Base-by-base conservation (phyloP, 2,888 invertebrate species). In the Nematopogon swammerdamellus region DNA sequence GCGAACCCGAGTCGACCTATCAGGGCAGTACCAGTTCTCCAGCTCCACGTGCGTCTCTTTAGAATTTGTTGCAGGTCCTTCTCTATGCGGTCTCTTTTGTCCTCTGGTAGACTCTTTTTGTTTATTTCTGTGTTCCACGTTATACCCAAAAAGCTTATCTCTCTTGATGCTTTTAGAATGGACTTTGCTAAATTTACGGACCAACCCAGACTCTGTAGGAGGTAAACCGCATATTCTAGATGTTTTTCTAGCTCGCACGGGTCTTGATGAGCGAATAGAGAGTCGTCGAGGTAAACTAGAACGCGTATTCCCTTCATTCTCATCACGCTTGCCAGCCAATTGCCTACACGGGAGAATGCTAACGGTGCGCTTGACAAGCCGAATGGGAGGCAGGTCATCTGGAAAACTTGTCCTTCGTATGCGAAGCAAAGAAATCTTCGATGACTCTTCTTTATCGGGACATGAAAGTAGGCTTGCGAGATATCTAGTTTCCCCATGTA, bases 241-340 rank as follows among this genome's bases (percentile, higher is more conserved):
- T 14, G 8, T 14, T 18, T n/a, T 1, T 20, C 18, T 4, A 51
- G 30, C 1, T 42, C 2, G 1, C 36, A 17, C 2, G 6, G 30
- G 45, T 52, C 18, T 43, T 56, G 52, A 19, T 53, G 16, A 3
- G 42, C 52, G 1, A 57, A 18, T 3, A 58, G 36, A 43, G 55
- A 58, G 19, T 60, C 58, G 59, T 60, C 58, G 2, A 59, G 50
- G 43, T 59, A 63, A 0, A 61, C 59, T 16, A 61, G 42, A 1
- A 57, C 52, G 46, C 57, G 50, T 14, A 59, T 52, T 1, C 54
- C 55, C 48, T 18, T 48, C n/a, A 44, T 3, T 42, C 58, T 43
- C 1, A 59, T 51, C 1, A 42, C 16, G 18, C 49, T 43, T 16
- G 58, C 59, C 5, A 59, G 18, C 58, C 59, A 60, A 50, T 60